Base-by-base conservation (phyloP, 2,113 vertebrate species). In the Ammodramus savannarum region DNA sequence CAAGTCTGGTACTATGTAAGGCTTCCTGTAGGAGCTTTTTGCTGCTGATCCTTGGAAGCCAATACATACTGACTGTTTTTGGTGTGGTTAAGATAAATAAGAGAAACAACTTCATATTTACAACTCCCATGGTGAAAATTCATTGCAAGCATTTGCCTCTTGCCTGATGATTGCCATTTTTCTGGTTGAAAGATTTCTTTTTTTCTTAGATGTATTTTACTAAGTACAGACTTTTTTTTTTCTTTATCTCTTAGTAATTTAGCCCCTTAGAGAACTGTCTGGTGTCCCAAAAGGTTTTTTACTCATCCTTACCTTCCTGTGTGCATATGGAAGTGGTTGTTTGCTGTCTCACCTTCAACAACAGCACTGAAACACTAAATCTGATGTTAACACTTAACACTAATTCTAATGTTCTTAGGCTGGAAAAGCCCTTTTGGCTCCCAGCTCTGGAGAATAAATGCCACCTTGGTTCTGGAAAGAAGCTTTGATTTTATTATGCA, bases 401-500 rank as follows among this genome's bases (percentile, higher is more conserved):
- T 46, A 7, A 13, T 13, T 73, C 39, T 39, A 31, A 71, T 43
- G 29, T 88, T 89, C 52, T 79, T 72, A 73, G 54, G 36, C 81
- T 92, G 61, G 69, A 62, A 84, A 86, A 44, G 82, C 49, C 67
- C 27, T 75, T 90, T 46, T 69, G 39, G 66, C 85, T 93, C 51
- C 14, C 51, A 71, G 0, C 26, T 89, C 58, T 77, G 52, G 43
- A 68, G 73, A 84, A 57, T 90, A 69, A 85, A 90, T 79, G 52
- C 75, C 72, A 84, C 82, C 46, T 86, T 84, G 21, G 32, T 95
- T 81, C 65, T 82, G 58, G 68, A 89, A 92, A 96, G 92, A 49
- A 68, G 46, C 85, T 92, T 93, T 94, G 32, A 57, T 89, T 95
- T 95, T 91, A 93, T 90, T 65, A 26, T 91, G 71, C 61, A 85